A percentile compares a stretch with the other conserved stretches of the same genome.
phyloP scores from a whole-genome alignment of 2,888 invertebrate species.

The Lycophotia porphyrea region DNA sequence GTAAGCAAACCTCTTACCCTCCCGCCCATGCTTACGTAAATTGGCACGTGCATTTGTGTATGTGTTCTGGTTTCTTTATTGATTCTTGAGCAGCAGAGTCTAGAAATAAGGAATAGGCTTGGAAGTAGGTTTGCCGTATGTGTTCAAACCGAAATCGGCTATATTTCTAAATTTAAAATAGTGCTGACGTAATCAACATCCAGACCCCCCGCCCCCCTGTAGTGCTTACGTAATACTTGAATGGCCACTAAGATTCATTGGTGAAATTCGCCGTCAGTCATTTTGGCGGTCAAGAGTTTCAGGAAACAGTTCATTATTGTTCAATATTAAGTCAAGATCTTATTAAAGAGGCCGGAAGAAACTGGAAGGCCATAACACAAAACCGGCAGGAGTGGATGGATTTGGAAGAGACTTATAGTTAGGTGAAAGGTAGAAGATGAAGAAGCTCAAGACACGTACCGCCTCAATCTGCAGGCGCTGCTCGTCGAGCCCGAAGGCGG shows the following conservation, averaged over 20 bases:
- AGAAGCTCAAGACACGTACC: slow-evolving; percentile 82
- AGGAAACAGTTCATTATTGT: not conserved
- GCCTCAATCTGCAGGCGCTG: slow-evolving; percentile 93
- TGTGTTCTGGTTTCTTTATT: too few relatives aligned
- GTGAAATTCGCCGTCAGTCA: not conserved
- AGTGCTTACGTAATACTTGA: too few relatives aligned
- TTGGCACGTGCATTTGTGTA: too few relatives aligned
- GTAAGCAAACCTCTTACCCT: too few relatives aligned
- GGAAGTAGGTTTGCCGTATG: too few relatives aligned
- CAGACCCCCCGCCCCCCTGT: too few relatives aligned
- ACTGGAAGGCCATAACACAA: not conserved
- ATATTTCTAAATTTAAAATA: too few relatives aligned
- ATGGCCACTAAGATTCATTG: not conserved
- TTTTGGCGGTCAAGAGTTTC: not conserved
- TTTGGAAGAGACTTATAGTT: not conserved
- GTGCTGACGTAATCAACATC: too few relatives aligned
- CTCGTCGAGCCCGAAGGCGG: slow-evolving; percentile 92
- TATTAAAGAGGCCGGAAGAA: not conserved
- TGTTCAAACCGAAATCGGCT: too few relatives aligned
- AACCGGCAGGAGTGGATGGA: not conserved
- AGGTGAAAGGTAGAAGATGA: not conserved
- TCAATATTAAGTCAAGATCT: not conserved
- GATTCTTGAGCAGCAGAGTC: too few relatives aligned
- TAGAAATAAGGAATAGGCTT: too few relatives aligned
- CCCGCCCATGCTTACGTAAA: too few relatives aligned